These are phyloP conservation scores for Paguma larvata DNA, from an alignment of 2,797 vertebrate species.

Conservation along the genomic window DNA sequence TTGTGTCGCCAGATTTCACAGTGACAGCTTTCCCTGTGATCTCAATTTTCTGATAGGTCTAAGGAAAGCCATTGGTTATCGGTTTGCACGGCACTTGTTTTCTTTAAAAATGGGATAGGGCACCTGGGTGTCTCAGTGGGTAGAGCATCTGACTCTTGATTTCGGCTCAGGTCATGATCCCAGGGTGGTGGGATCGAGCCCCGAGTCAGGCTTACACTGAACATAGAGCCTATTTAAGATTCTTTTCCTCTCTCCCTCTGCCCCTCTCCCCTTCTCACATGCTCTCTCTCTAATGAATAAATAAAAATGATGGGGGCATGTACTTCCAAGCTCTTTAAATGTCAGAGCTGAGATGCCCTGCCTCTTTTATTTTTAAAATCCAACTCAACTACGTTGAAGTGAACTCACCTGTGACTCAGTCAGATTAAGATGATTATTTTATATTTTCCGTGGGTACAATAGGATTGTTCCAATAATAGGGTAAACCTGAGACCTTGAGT, in stretches of 20 bases:
- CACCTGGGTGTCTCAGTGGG: no score
- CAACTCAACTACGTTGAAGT: background rate
- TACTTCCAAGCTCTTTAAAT: background rate
- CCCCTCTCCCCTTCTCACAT: no score
- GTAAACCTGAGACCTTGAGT: background rate
- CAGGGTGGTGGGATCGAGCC: no score
- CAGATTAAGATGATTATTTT: background rate
- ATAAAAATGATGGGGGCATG: no score
- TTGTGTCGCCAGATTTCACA: conserved; percentile 3
- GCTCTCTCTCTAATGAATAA: no score
- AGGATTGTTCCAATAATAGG: background rate
- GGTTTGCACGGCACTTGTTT: background rate
- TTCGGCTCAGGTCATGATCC: no score
- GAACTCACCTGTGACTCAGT: background rate
- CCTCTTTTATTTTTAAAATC: conserved; percentile 34
- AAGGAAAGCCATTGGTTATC: conserved; percentile 6
- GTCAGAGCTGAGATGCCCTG: conserved; percentile 11
- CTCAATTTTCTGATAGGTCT: background rate
- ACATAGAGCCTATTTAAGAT: no score
- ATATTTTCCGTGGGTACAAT: background rate
- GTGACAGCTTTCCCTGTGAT: background rate
- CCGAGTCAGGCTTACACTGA: no score
- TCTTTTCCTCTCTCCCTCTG: no score
- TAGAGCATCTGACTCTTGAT: no score
- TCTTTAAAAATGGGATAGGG: background rate